Percentiles rank a stretch among this genome's conserved stretches.
These are phyloP conservation scores for Tinea pellionella DNA, from an alignment of 2,888 invertebrate genomes.

Conservation along the genomic window DNA sequence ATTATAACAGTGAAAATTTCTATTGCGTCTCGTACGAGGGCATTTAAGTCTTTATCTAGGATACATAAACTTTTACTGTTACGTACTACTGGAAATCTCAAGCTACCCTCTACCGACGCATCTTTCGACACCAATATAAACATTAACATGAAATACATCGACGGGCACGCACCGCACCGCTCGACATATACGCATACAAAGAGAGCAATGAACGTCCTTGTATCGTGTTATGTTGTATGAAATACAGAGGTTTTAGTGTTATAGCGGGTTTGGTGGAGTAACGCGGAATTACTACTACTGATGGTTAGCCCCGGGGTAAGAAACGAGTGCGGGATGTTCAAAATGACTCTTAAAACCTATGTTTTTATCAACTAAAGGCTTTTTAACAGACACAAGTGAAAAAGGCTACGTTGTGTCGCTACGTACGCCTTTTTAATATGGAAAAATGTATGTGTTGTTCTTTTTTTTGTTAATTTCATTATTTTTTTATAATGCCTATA, in stretches of 20 bases:
- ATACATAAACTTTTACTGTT: constrained; percentile 13
- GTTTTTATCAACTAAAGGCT: background rate
- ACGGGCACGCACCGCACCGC: background rate
- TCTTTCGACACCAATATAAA: background rate
- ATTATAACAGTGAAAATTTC: constrained; percentile 11
- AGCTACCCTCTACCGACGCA: background rate
- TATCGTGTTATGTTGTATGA: background rate
- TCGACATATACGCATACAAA: background rate
- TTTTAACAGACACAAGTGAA: background rate
- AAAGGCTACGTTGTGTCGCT: too few relatives aligned
- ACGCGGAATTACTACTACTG: background rate
- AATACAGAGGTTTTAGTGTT: background rate
- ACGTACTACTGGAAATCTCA: constrained; percentile 5
- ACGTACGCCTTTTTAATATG: too few relatives aligned
- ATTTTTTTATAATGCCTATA: too few relatives aligned
- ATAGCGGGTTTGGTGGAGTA: background rate
- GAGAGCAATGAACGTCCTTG: background rate
- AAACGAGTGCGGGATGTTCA: background rate
- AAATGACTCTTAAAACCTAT: background rate
- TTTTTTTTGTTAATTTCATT: too few relatives aligned
- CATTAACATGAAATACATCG: background rate
- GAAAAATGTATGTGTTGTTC: too few relatives aligned
- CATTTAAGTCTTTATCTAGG: constrained; percentile 10
- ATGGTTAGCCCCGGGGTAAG: background rate
- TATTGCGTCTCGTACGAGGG: background rate